Conservation (phyloP, 2,888 invertebrate species). For the Pandemis cinnamomeana region DNA sequence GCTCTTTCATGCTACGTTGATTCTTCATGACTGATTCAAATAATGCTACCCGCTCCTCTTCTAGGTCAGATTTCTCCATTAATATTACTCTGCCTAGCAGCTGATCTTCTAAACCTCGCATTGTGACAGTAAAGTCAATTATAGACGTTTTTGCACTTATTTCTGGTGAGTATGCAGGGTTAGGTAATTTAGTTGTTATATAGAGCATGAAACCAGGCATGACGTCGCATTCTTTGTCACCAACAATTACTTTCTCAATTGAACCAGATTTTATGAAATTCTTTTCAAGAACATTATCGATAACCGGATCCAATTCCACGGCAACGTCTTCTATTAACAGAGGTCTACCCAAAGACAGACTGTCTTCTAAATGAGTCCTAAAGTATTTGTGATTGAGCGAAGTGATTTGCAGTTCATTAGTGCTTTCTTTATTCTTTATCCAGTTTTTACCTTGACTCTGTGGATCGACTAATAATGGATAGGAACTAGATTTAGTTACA, state of each 20-base stretch:
- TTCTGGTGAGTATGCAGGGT: constrained; percentile 98
- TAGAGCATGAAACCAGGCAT: constrained; percentile 98
- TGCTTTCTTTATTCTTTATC: constrained; percentile 96
- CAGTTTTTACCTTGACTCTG: constrained; percentile 99
- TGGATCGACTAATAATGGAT: constrained; percentile 96
- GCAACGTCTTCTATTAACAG: constrained; percentile 97
- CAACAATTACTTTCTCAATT: constrained; percentile 96
- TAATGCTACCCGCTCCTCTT: constrained; percentile 95
- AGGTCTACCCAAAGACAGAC: constrained; percentile 93
- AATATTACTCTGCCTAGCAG: constrained; percentile 96
- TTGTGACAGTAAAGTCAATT: constrained; percentile 98
- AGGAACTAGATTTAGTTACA: constrained; percentile 97
- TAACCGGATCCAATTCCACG: constrained; percentile 97
- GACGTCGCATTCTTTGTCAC: constrained; percentile 98
- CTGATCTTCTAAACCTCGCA: constrained; percentile 98
- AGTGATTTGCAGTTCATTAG: constrained; percentile 96
- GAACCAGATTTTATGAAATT: constrained; percentile 99
- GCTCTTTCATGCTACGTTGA: constrained; percentile 97
- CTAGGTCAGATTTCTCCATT: constrained; percentile 98
- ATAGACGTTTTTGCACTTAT: constrained; percentile 98
- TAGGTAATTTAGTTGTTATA: constrained; percentile 97
- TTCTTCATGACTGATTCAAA: constrained; percentile 98
- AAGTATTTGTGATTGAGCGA: constrained; percentile 98
- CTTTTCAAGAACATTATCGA: constrained; percentile 98
- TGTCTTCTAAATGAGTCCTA: constrained; percentile 95